phyloP scores from a whole-genome alignment of 2,888 invertebrate genomes.

The Phaedon cochleariae region DNA sequence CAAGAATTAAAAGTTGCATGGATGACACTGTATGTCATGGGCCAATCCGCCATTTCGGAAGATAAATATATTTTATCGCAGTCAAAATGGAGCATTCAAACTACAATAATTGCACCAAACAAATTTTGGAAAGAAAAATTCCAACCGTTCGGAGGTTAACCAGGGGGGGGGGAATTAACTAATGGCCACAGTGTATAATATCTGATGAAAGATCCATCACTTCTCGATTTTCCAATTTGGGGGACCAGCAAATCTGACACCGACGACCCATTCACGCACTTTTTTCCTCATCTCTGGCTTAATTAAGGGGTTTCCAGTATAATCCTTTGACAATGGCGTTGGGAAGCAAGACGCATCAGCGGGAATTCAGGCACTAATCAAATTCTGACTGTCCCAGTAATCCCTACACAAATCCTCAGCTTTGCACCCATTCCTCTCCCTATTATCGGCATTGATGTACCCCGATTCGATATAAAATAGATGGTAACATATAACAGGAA shows the following conservation, averaged over 20 bases:
- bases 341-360: slow-evolving; percentile 46
- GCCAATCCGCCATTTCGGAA: no score
- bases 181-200: no score
- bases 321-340: slow-evolving; percentile 45
- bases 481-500: no score
- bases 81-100: no score
- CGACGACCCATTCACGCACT: neutral
- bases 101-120: no score
- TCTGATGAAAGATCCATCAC: neutral
- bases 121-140: no score
- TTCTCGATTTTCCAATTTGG: slow-evolving; percentile 7
- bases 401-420: slow-evolving; percentile 39
- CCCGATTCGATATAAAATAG: neutral
- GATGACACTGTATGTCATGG: no score
- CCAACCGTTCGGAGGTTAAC: no score
- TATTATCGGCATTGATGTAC: slow-evolving; percentile 13
- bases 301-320: slow-evolving; percentile 45
- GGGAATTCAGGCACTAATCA: slow-evolving; percentile 46
- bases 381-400: slow-evolving; percentile 38
- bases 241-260: neutral
- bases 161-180: no score
- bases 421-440: slow-evolving; percentile 32
- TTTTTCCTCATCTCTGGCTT: slow-evolving; percentile 35
- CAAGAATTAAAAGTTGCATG: no score
- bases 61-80: no score